These are phyloP conservation scores for Andrena trimmerana DNA, from an alignment of 2,888 invertebrate species.

Conservation along the genomic window DNA sequence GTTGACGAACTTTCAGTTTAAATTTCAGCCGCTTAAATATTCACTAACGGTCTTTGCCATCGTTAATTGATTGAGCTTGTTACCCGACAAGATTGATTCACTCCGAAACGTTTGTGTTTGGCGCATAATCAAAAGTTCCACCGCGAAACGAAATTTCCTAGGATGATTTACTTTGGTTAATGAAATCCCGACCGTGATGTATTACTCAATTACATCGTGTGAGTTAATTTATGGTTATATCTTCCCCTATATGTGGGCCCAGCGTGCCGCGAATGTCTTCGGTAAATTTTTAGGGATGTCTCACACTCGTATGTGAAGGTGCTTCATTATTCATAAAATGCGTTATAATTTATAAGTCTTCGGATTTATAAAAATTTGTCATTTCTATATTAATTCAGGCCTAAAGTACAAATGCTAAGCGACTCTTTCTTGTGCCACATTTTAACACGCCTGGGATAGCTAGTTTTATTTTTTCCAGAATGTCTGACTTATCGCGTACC, in stretches of 20 bases:
- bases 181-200: constrained; percentile 61
- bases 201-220: constrained; percentile 64
- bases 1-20: not conserved
- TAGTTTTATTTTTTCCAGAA: not conserved
- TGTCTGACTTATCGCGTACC: not conserved
- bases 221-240: constrained; percentile 56
- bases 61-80: constrained; percentile 26
- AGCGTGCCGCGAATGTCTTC: constrained; percentile 32
- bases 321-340: not conserved
- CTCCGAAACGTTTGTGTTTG: not conserved
- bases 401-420: not conserved
- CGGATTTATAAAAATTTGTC: constrained; percentile 1
- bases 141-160: constrained; percentile 34
- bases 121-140: constrained; percentile 17
- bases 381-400: constrained; percentile 25
- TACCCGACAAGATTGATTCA: not conserved
- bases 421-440: constrained; percentile 21
- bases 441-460: constrained; percentile 21
- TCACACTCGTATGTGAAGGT: not conserved
- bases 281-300: constrained; percentile 26
- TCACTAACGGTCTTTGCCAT: not conserved
- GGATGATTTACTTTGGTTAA: constrained; percentile 59
- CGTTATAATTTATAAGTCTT: not conserved
- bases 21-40: not conserved
- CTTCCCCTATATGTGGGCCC: not conserved